Evolutionary conservation across 1,140 invertebrate genomes (phyloP), one percentile per base, ranked within the genome.

Genomic region (Drosophila tropicalis): DNA sequence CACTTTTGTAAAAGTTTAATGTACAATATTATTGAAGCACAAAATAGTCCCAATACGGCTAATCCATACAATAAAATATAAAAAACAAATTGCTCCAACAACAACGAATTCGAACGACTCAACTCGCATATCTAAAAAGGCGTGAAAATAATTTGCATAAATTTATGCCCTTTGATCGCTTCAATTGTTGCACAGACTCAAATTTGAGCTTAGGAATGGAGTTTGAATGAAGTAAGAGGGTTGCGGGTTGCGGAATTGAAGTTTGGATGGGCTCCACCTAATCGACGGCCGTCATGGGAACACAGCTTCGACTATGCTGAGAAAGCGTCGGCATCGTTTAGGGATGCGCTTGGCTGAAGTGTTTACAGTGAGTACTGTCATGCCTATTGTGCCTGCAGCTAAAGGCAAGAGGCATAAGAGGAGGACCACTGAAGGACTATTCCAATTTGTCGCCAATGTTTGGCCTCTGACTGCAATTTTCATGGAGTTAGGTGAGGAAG

Each of bases 61-160:
- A 19, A 22, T n/a, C 44, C 22, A 32, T 3, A 29, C 5, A 56
- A 13, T 9, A 32, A 36, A 13, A 47, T 15, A 22, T 39, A 12
- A 55, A 62, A 40, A 12, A n/a, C 47, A 29, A n/a, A 41, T 39
- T 4, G 17, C 17, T 19, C 29, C 10, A 25, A 10, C 29, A n/a
- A 44, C 12, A 64, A 40, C 36, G 62, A 22, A 29, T 39, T 32
- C 17, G 25, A 63, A 81, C 62, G 86, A 90, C 72, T 81, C 72
- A 90, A 82, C 72, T 81, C 74, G 90, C 79, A 82, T 91, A 91
- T 89, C 90, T 91, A 91, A 91, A 91, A 91, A 91, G 90, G 90
- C 90, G 90, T 91, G 90, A 91, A 91, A 91, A 89, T 91, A 90
- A 91, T 91, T 91, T 91, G 89, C 90, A 91, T 91, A 91, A 91